These are phyloP conservation scores for Pseudomyrmex cubaensis DNA, from an alignment of 1,140 invertebrate genomes.

Conservation along the genomic window DNA sequence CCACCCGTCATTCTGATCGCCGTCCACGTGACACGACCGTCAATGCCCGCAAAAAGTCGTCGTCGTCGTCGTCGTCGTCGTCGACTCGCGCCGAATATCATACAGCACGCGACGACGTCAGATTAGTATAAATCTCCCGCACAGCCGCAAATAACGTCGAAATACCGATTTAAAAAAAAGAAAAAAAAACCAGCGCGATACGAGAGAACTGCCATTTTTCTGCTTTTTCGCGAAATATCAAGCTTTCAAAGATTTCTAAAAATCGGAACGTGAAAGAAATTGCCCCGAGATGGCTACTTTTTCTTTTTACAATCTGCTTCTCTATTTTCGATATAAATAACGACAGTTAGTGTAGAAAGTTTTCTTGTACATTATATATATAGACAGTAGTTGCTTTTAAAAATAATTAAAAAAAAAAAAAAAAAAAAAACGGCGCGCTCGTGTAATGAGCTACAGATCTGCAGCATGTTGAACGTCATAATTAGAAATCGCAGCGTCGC, in stretches of 20 bases:
- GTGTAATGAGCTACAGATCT: slow-evolving; percentile 55
- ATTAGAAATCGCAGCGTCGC: slow-evolving; percentile 61
- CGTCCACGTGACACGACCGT: slow-evolving; percentile 11
- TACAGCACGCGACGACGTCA: slow-evolving; percentile 14
- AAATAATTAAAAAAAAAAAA: background rate
- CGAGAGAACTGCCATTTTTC: background rate
- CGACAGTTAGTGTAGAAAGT: background rate
- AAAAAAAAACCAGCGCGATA: background rate
- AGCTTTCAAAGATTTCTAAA: slow-evolving; percentile 6
- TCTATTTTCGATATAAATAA: background rate
- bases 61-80: slow-evolving; percentile 23
- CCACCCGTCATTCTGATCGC: slow-evolving; percentile 44
- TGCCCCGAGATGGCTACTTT: background rate
- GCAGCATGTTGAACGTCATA: slow-evolving; percentile 50
- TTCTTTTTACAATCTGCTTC: background rate
- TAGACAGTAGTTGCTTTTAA: too few relatives aligned
- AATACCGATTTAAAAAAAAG: slow-evolving; percentile 33
- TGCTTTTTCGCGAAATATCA: slow-evolving; percentile 12
- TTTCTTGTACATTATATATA: too few relatives aligned
- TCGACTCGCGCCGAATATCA: slow-evolving; percentile 21
- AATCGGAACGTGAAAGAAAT: slow-evolving; percentile 9
- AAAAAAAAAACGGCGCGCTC: background rate
- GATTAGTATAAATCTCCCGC: slow-evolving; percentile 30
- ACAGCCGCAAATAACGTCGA: slow-evolving; percentile 35
- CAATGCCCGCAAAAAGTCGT: slow-evolving; percentile 21